Evolutionary conservation across 2,113 vertebrate species (phyloP).

Genomic region (Ptyas mucosa): DNA sequence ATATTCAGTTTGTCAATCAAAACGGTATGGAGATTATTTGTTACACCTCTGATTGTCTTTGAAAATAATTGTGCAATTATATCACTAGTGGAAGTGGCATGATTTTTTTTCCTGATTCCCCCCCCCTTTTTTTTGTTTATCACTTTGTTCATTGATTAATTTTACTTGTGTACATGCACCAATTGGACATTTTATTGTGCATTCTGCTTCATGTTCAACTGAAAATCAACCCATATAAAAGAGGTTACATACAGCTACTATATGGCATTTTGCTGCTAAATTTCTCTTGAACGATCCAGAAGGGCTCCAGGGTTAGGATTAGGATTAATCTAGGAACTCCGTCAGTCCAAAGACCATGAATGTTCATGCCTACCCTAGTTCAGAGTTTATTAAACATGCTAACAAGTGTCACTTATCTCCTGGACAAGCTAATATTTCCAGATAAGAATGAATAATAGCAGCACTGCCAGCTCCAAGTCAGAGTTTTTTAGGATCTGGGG

Average conservation of each 20-base stretch:
- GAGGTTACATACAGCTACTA: not conserved
- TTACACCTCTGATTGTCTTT: not conserved
- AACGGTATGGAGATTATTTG: not conserved
- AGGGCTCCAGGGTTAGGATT: not conserved
- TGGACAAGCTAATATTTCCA: not conserved
- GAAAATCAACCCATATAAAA: not conserved
- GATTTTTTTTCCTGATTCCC: not conserved
- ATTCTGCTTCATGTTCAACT: not conserved
- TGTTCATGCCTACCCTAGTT: not conserved
- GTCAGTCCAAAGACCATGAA: not conserved
- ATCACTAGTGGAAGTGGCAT: not conserved
- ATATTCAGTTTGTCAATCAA: not conserved
- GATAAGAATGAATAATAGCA: not conserved
- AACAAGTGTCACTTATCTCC: not conserved
- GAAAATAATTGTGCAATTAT: not conserved
- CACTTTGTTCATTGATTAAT: not conserved
- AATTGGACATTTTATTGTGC: not conserved
- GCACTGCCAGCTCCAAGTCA: not conserved
- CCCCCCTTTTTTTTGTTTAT: not conserved
- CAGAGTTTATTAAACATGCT: not conserved
- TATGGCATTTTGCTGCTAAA: not conserved
- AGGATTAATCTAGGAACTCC: not conserved
- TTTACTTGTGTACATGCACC: not conserved
- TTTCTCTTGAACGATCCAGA: not conserved
- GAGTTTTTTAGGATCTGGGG: not conserved